A percentile compares a stretch with the other conserved stretches of the same genome.
phyloP scores from a whole-genome alignment of 2,888 invertebrate species.

The Dorcus hopei region DNA sequence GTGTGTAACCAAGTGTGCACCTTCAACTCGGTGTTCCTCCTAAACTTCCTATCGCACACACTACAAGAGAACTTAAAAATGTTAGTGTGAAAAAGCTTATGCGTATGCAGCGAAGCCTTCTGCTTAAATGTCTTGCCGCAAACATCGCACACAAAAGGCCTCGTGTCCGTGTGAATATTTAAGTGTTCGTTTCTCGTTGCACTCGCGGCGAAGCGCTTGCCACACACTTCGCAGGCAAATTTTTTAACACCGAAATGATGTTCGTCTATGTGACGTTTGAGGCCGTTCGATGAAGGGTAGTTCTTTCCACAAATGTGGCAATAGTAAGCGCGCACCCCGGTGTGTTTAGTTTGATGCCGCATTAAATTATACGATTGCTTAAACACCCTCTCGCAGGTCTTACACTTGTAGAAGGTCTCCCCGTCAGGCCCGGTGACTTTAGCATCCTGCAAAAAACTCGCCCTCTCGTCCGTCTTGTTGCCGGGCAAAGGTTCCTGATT shows the following conservation, averaged over 20 bases:
- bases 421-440: conserved; percentile 33
- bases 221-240: conserved; percentile 52
- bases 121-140: conserved; percentile 57
- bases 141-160: conserved; percentile 54
- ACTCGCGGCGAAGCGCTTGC: conserved; percentile 51
- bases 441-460: conserved; percentile 34
- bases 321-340: conserved; percentile 46
- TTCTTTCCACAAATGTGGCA: conserved; percentile 56
- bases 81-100: conserved; percentile 47
- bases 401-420: conserved; percentile 45
- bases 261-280: conserved; percentile 54
- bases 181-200: conserved; percentile 54
- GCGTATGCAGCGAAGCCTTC: conserved; percentile 53
- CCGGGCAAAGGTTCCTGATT: conserved; percentile 12
- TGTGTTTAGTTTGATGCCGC: conserved; percentile 52
- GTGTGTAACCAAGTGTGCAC: conserved; percentile 58
- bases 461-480: conserved; percentile 27
- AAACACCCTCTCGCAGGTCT: conserved; percentile 47
- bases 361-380: conserved; percentile 43
- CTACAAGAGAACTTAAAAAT: conserved; percentile 48
- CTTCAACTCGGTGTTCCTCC: conserved; percentile 53
- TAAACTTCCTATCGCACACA: conserved; percentile 56
- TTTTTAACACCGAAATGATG: conserved; percentile 52
- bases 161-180: conserved; percentile 48
- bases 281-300: conserved; percentile 52